Evolutionary conservation across 2,113 vertebrate genomes (phyloP), one percentile per base, ranked within the genome.

Genomic region (Passer domesticus): DNA sequence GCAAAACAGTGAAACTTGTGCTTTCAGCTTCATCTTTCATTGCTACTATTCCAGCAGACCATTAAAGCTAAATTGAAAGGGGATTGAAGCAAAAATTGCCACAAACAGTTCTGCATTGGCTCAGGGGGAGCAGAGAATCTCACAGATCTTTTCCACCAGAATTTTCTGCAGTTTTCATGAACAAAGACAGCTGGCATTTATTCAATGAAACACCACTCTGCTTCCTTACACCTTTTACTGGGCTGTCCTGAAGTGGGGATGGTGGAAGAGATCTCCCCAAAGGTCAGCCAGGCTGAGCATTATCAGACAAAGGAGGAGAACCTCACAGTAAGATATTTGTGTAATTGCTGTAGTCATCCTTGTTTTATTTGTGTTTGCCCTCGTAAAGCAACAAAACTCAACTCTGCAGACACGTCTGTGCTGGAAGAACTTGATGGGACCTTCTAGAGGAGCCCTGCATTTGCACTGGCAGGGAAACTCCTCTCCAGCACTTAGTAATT

Each of bases 11-110:
- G 75, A 88, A 93, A 90, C 63, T 30, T 56, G 28, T 81, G 75
- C 85, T 92, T 94, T 81, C 85, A 75, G 76, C 64, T 92, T 93
- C 76, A 75, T 83, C 64, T 74, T 95, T 94, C 83, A 86, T 70
- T 92, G 79, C 92, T 89, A 75, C 83, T 96, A 64, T 56, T 93
- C 64, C 85, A 80, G 56, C 39, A 75, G 63, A 74, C 44, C 3
- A 1, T 90, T 90, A 93, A 91, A 95, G 81, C 39, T 87, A 50
- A 87, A 85, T 15, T 79, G 68, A 83, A 95, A 83, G 62, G 63
- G 15, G 60, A 63, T 0, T 44, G 41, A 87, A 47, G 59, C 50
- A 80, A 82, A 46, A 49, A 33, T 30, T 77, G 44, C 43, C 27
- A 69, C 73, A 64, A 92, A 78, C 25, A 67, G 31, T 35, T 90